Base-by-base conservation (phyloP, 2,113 vertebrate genomes). In the Axis porcinus region DNA sequence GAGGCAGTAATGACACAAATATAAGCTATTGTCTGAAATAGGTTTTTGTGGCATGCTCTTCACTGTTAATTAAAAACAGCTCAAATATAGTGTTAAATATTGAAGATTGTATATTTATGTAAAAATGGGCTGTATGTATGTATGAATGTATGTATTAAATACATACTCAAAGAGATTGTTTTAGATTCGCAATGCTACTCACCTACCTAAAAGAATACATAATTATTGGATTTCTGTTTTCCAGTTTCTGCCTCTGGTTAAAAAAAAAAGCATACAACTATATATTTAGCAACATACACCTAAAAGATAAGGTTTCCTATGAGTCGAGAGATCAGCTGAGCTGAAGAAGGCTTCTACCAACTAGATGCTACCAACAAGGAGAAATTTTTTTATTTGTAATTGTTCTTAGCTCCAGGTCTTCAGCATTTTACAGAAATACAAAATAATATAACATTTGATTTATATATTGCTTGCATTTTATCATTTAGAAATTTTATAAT, bases 401-500 rank as follows among this genome's bases (percentile, higher is more conserved):
- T 97, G 67, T 70, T 79, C 10, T 91, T 97, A 91, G 81, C 50
- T 52, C 52, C 23, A 86, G 36, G n/a, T 70, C 12, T 95, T 95
- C 12, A 96, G 43, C 57, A 82, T 91, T 94, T 87, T 86, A 93
- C 97, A 76, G 67, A 94, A 94, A 60, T 89, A 60, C 4, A 67
- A 30, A 86, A 55, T 87, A 74, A 55, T 64, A 7, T 50, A 97
- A 52, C 12, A 45, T 86, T 89, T 95, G 36, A 93, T 94, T 92
- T 91, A 10, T 93, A 33, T 45, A 78, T 91, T 70, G 36, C n/a
- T 88, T 94, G 27, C 2, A 14, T 91, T 86, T 93, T 95, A 45
- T n/a, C 54, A 58, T n/a, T 87, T 70, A 86, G 88, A 94, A 96
- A 93, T 96, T 95, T 92, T 94, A 25, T 92, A 70, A 62, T 94